These are phyloP conservation scores for Anguilla japonica DNA, from an alignment of 2,113 vertebrate species.

Conservation along the genomic window DNA sequence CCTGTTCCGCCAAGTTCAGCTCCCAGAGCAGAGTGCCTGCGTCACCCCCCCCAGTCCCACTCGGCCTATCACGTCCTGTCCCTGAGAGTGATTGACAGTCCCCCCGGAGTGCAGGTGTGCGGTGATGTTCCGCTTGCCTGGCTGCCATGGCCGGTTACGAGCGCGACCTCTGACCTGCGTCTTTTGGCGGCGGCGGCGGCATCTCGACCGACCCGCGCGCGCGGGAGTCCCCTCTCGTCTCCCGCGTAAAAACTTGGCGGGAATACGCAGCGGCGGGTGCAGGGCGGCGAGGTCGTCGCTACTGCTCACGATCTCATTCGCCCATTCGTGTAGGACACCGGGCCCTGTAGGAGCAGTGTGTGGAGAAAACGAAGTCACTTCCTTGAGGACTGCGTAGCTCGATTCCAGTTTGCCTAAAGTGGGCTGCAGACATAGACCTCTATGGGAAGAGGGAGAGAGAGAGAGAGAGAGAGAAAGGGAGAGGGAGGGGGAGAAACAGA, in stretches of 20 bases:
- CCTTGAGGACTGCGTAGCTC: slow-evolving; percentile 37
- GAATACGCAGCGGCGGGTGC: not conserved
- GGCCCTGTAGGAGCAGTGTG: not conserved
- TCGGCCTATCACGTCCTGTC: not conserved
- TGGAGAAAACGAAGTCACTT: not conserved
- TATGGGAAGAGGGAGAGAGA: not conserved
- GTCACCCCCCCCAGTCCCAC: not conserved
- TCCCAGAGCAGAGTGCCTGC: not conserved
- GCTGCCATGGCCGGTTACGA: slow-evolving; percentile 18
- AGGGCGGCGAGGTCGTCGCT: no score
- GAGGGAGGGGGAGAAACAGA: no score
- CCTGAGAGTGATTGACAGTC: slow-evolving; percentile 18
- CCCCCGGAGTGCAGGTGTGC: slow-evolving; percentile 6
- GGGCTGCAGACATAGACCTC: not conserved
- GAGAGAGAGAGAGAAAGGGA: not conserved
- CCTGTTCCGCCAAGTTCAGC: not conserved
- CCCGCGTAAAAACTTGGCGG: not conserved
- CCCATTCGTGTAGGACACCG: no score
- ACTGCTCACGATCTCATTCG: no score
- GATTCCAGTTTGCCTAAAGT: slow-evolving; percentile 33
- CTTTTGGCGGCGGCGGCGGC: not conserved
- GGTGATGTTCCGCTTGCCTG: not conserved
- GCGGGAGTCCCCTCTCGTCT: not conserved
- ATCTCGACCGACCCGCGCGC: slow-evolving; percentile 2
- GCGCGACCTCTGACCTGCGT: not conserved